Conservation (phyloP, 2,888 invertebrate species). For the Lycophotia porphyrea region DNA sequence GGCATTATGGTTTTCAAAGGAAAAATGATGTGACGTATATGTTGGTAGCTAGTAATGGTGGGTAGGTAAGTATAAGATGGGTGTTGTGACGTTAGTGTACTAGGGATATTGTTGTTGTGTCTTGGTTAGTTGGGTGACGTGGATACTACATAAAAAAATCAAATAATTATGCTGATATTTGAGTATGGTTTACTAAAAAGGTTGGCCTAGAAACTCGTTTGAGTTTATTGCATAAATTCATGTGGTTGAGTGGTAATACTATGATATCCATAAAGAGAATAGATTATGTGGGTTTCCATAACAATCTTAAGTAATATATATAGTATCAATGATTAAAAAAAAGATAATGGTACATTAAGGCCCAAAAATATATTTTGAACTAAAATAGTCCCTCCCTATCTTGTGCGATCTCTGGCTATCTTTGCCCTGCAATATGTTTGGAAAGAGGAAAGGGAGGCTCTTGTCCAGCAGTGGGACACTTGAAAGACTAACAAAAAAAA, state of each 20-base stretch:
- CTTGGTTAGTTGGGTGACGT: background rate
- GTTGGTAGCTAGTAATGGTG: constrained; percentile 17
- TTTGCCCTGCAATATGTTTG: too few species aligned
- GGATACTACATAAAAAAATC: too few species aligned
- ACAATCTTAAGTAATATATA: background rate
- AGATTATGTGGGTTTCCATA: background rate
- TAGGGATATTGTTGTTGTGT: constrained; percentile 6
- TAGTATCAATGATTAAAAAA: background rate
- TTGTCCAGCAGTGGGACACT: too few species aligned
- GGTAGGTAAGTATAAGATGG: constrained; percentile 2
- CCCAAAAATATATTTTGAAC: background rate
- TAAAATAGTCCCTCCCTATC: too few species aligned
- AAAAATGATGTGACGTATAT: constrained; percentile 70
- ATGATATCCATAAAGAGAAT: background rate
- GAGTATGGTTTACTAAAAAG: background rate
- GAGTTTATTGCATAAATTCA: too few species aligned
- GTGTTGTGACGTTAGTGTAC: constrained; percentile 53
- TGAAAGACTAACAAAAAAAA: too few species aligned
- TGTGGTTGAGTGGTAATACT: too few species aligned
- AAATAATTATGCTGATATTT: background rate
- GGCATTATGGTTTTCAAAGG: constrained; percentile 79
- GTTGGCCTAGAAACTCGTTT: too few species aligned
- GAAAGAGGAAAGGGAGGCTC: too few species aligned
- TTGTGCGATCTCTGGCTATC: too few species aligned
- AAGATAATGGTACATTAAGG: background rate